These are phyloP conservation scores for Eupithecia subumbrata DNA, from an alignment of 2,888 invertebrate genomes.

Conservation along the genomic window DNA sequence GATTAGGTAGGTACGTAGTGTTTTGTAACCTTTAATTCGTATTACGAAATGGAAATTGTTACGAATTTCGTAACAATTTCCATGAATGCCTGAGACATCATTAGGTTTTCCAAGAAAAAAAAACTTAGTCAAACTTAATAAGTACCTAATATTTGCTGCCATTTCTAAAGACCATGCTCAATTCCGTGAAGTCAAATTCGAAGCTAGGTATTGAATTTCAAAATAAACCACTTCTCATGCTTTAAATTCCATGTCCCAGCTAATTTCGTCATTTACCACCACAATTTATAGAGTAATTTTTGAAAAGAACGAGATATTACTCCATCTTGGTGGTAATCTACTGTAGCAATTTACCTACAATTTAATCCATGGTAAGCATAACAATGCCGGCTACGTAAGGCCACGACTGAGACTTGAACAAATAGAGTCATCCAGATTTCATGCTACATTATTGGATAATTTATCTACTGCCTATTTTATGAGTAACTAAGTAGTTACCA, in stretches of 20 bases:
- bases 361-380: constrained; percentile 26
- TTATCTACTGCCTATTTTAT: background rate
- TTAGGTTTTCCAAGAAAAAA: background rate
- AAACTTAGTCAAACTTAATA: background rate
- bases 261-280: constrained; percentile 19
- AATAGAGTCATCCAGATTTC: background rate
- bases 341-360: constrained; percentile 22
- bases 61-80: no score
- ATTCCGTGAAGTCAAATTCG: background rate
- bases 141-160: no score
- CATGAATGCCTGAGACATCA: background rate
- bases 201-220: background rate
- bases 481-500: background rate
- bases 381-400: constrained; percentile 34
- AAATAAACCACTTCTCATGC: background rate
- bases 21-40: background rate
- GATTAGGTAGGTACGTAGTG: background rate
- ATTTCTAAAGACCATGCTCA: background rate
- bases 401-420: background rate
- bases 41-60: no score
- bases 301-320: constrained; percentile 35
- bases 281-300: constrained; percentile 32
- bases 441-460: background rate
- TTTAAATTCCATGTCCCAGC: background rate
- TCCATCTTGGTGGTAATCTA: constrained; percentile 31